These are phyloP conservation scores for Heliopora coerulea DNA, from an alignment of 92 coral and sea anemone genomes.

Conservation along the genomic window DNA sequence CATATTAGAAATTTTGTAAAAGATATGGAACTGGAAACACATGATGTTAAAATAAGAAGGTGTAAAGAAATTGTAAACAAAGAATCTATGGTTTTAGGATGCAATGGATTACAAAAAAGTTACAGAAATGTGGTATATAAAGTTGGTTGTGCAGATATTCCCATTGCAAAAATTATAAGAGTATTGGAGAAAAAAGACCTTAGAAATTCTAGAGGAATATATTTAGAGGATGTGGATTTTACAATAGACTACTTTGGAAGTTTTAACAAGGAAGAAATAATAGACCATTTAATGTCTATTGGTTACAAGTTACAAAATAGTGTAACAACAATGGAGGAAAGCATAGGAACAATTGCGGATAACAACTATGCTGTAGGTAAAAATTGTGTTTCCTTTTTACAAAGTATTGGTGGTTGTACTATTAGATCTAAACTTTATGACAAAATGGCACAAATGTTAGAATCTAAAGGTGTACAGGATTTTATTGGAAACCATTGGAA, in stretches of 20 bases:
- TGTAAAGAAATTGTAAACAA: too few species aligned
- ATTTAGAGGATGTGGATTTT: background rate
- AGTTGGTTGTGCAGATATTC: background rate
- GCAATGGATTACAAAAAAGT: background rate
- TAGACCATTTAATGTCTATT: background rate
- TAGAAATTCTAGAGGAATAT: background rate
- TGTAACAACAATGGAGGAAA: background rate
- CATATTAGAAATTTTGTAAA: background rate
- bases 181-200: background rate
- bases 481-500: constrained; percentile 11
- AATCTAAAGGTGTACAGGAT: background rate
- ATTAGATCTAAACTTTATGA: background rate
- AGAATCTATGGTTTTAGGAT: background rate
- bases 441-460: constrained; percentile 23
- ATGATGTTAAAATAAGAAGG: background rate
- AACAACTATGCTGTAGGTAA: background rate
- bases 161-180: background rate
- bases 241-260: background rate
- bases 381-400: background rate
- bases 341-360: background rate
- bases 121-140: background rate
- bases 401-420: background rate
- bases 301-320: too few species aligned
- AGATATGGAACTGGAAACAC: background rate
- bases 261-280: background rate